A percentile compares a stretch with the other conserved stretches of the same genome.
phyloP scores from a whole-genome alignment of 2,888 invertebrate species.

The Alloplasta piceator region DNA sequence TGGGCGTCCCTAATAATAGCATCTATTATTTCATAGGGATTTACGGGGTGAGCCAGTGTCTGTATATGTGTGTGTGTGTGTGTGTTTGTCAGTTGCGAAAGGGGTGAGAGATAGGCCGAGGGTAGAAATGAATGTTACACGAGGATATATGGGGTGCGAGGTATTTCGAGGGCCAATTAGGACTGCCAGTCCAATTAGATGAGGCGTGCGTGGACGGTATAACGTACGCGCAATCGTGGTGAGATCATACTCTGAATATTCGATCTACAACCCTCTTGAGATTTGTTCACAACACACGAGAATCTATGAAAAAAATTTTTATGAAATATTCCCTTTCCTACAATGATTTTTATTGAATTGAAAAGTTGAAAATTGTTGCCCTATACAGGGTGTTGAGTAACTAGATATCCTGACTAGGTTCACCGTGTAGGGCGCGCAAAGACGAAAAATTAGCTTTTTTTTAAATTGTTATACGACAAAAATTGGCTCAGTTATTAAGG shows the following conservation, averaged over 20 bases:
- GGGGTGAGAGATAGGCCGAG: conserved; percentile 17
- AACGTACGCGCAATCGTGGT: conserved; percentile 18
- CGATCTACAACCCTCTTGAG: conserved; percentile 34
- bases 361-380: too few relatives aligned
- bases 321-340: neutral
- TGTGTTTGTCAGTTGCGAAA: neutral
- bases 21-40: conserved; percentile 53
- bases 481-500: too few relatives aligned
- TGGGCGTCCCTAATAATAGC: conserved; percentile 37
- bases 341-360: too few relatives aligned
- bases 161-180: conserved; percentile 65
- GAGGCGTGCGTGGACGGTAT: conserved; percentile 33
- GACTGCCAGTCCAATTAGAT: conserved; percentile 61
- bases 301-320: too few relatives aligned
- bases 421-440: too few relatives aligned
- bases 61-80: neutral
- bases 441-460: too few relatives aligned
- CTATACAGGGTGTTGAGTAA: too few relatives aligned
- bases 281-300: neutral
- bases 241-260: conserved; percentile 48
- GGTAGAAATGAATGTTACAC: conserved; percentile 60
- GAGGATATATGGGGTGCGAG: conserved; percentile 39
- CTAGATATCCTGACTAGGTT: too few relatives aligned
- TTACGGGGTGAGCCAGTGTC: conserved; percentile 28
- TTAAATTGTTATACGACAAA: too few relatives aligned